Evolutionary conservation across 1,140 invertebrate species (phyloP).

Genomic region (Lucilia sericata): DNA sequence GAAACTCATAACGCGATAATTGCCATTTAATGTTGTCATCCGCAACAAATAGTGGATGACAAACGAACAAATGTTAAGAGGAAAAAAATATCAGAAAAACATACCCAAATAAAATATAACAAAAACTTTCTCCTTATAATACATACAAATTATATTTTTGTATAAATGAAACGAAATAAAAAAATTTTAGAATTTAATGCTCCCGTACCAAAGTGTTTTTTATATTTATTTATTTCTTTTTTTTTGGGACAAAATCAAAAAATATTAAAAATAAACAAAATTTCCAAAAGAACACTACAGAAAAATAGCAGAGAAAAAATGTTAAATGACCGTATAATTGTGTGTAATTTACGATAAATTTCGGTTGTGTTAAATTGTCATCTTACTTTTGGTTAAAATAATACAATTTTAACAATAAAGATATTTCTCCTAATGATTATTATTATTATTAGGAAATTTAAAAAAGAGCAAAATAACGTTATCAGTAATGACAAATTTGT

Average conservation of each 20-base stretch:
- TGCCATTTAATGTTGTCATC: conserved; percentile 41
- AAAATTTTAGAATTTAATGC: background rate
- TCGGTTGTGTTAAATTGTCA: background rate
- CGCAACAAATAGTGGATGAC: conserved; percentile 37
- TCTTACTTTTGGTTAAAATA: too few relatives aligned
- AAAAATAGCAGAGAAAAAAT: background rate
- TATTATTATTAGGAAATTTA: background rate
- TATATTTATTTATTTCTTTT: background rate
- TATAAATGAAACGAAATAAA: background rate
- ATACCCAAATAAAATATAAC: background rate
- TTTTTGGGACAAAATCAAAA: background rate
- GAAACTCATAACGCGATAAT: conserved; percentile 41
- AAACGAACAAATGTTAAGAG: conserved; percentile 27
- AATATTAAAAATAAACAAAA: conserved; percentile 25
- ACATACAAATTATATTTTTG: background rate
- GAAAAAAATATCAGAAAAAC: background rate
- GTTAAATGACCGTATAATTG: conserved; percentile 38
- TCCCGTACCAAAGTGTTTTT: background rate
- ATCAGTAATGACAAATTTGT: background rate
- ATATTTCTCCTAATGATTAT: background rate
- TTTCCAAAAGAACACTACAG: background rate
- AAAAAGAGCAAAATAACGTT: background rate
- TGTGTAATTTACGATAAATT: conserved; percentile 37
- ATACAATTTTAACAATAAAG: background rate
- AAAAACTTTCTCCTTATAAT: conserved; percentile 1